Evolutionary conservation across 2,113 vertebrate species (phyloP).

Genomic region (Spilogale gracilis): DNA sequence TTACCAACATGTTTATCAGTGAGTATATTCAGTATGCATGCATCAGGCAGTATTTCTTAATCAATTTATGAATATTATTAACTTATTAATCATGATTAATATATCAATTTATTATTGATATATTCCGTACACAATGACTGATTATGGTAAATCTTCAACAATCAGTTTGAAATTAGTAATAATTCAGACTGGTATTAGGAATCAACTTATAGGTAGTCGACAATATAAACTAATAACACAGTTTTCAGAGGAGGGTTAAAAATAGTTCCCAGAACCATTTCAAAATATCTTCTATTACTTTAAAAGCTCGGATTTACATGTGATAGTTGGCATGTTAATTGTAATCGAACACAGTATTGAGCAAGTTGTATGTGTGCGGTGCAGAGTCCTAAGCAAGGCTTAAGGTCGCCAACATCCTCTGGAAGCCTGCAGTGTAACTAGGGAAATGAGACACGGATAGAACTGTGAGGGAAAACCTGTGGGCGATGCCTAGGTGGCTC

Average conservation of each 20-base stretch:
- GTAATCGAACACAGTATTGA: background rate
- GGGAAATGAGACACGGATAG: background rate
- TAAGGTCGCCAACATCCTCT: background rate
- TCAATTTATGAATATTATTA: background rate
- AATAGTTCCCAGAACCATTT: background rate
- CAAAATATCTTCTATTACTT: background rate
- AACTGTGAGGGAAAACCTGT: background rate
- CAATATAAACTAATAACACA: slow-evolving; percentile 22
- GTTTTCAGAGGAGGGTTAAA: slow-evolving; percentile 24
- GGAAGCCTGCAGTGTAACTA: background rate
- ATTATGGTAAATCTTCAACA: background rate
- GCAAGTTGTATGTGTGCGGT: background rate
- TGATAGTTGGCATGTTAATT: background rate
- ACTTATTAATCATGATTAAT: background rate
- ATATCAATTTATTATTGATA: background rate
- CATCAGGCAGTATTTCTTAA: background rate
- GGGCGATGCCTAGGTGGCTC: too few relatives aligned
- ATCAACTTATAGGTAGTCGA: slow-evolving; percentile 3
- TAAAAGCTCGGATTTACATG: background rate
- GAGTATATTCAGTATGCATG: background rate
- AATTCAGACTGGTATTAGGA: background rate
- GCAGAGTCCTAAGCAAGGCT: background rate
- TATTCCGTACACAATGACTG: background rate
- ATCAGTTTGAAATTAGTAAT: slow-evolving; percentile 45
- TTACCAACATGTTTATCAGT: background rate